phyloP scores from a whole-genome alignment of 1,140 invertebrate species.

The Anastrepha obliqua region DNA sequence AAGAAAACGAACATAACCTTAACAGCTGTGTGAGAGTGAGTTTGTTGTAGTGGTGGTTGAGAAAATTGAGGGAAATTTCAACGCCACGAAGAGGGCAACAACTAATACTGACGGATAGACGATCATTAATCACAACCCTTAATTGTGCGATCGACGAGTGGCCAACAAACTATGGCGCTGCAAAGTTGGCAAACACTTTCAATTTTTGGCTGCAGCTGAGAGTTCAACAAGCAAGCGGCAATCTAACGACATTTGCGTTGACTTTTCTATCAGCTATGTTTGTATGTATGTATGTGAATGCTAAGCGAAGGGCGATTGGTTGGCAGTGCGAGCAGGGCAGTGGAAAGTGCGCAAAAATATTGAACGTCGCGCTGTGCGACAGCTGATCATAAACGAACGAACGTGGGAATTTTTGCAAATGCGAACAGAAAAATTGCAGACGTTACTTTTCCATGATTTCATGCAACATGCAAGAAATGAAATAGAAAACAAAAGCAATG shows the following conservation, averaged over 20 bases:
- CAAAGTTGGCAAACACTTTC: conserved; percentile 42
- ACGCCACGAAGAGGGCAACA: background rate
- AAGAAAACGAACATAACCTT: conserved; percentile 1
- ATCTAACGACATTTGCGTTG: conserved; percentile 11
- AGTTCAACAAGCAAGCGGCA: conserved; percentile 31
- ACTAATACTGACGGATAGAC: background rate
- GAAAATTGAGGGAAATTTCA: conserved; percentile 50
- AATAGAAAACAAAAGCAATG: background rate
- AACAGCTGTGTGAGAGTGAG: conserved; percentile 19
- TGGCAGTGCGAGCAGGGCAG: background rate
- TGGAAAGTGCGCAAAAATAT: conserved; percentile 47
- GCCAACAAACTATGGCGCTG: background rate
- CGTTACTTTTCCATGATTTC: conserved; percentile 1
- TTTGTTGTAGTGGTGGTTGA: background rate
- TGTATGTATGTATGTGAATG: background rate
- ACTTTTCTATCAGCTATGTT: background rate
- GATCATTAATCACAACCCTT: conserved; percentile 49
- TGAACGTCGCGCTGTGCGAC: background rate
- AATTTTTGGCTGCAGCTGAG: background rate
- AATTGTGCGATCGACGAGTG: conserved; percentile 30
- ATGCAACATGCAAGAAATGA: background rate
- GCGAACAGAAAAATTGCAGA: conserved; percentile 16
- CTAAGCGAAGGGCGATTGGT: background rate
- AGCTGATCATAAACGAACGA: conserved; percentile 21
- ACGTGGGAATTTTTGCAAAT: conserved; percentile 52